Percentiles rank a stretch among this genome's conserved stretches.
phyloP scores from a whole-genome alignment of 2,113 vertebrate genomes.

The Xyliphius kryptos region DNA sequence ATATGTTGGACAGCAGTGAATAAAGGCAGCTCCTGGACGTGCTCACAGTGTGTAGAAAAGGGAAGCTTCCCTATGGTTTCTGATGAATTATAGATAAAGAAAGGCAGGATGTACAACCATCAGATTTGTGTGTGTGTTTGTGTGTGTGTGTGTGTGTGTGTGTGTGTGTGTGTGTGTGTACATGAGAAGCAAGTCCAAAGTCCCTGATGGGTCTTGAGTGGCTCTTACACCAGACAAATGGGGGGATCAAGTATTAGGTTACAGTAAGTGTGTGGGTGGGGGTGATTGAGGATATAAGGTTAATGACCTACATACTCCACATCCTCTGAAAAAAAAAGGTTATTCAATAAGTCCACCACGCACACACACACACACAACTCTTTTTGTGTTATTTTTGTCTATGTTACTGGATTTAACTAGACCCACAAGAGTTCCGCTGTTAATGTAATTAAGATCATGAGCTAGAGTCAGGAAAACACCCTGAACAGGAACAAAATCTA shows the following conservation, averaged over 20 bases:
- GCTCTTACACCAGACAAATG: slow-evolving; percentile 6
- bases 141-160: slow-evolving; percentile 18
- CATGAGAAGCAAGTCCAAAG: neutral
- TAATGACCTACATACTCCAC: too few relatives aligned
- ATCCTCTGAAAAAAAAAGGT: too few relatives aligned
- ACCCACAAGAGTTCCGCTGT: too few relatives aligned
- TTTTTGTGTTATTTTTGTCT: too few relatives aligned
- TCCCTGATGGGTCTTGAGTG: slow-evolving; percentile 24
- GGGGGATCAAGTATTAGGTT: neutral
- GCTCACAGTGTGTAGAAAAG: neutral
- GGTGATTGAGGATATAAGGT: too few relatives aligned
- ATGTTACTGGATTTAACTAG: too few relatives aligned
- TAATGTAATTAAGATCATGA: too few relatives aligned
- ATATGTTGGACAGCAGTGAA: neutral
- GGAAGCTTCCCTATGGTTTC: neutral
- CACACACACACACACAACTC: too few relatives aligned
- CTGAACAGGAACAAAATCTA: too few relatives aligned
- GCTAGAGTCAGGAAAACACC: too few relatives aligned
- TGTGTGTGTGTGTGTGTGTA: slow-evolving; percentile 28
- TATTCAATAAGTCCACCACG: too few relatives aligned
- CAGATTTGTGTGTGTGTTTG: slow-evolving; percentile 11
- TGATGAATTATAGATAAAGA: slow-evolving; percentile 29
- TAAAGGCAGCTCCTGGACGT: neutral
- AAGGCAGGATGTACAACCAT: slow-evolving; percentile 15
- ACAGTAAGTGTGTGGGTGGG: slow-evolving; percentile 22